A percentile compares a stretch with the other conserved stretches of the same genome.
These are phyloP conservation scores for Drosophila eohydei DNA, from an alignment of 2,888 invertebrate species.

Conservation along the genomic window DNA sequence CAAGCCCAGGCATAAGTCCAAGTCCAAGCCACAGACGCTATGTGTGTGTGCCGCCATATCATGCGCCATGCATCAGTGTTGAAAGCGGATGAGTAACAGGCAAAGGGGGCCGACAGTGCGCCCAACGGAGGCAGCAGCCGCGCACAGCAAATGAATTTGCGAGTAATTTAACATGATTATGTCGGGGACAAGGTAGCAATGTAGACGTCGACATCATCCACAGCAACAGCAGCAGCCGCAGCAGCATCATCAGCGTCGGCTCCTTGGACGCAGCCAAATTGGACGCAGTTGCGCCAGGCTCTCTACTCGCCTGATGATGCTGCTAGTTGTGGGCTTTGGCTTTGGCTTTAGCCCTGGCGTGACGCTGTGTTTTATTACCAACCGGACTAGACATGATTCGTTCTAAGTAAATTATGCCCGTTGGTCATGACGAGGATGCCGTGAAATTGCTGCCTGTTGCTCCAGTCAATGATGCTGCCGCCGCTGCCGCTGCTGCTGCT, in stretches of 20 bases:
- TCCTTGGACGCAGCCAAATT: conserved; percentile 65
- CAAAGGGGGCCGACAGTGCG: conserved; percentile 62
- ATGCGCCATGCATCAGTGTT: conserved; percentile 40
- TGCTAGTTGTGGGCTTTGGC: conserved; percentile 36
- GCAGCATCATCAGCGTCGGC: conserved; percentile 24
- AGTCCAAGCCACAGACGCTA: neutral
- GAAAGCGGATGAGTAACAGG: conserved; percentile 13
- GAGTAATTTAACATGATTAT: conserved; percentile 84
- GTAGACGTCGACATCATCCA: conserved; percentile 66
- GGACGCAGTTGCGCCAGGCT: conserved; percentile 71
- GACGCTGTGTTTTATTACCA: conserved; percentile 79
- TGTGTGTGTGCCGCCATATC: conserved; percentile 36
- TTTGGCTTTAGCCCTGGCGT: conserved; percentile 56
- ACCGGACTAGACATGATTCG: conserved; percentile 74
- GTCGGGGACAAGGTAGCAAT: conserved; percentile 78
- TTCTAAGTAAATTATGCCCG: conserved; percentile 81
- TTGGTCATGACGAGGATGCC: conserved; percentile 73
- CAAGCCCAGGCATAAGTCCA: conserved; percentile 14
- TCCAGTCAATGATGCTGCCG: conserved; percentile 26
- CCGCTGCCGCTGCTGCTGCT: conserved; percentile 35
- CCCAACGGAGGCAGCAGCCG: conserved; percentile 63
- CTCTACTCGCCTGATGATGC: conserved; percentile 13
- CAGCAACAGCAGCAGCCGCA: conserved; percentile 2
- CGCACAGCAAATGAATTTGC: conserved; percentile 82
- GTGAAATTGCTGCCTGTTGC: conserved; percentile 65